Conservation (phyloP, 2,888 invertebrate species). For the Sarcophaga carnaria region DNA sequence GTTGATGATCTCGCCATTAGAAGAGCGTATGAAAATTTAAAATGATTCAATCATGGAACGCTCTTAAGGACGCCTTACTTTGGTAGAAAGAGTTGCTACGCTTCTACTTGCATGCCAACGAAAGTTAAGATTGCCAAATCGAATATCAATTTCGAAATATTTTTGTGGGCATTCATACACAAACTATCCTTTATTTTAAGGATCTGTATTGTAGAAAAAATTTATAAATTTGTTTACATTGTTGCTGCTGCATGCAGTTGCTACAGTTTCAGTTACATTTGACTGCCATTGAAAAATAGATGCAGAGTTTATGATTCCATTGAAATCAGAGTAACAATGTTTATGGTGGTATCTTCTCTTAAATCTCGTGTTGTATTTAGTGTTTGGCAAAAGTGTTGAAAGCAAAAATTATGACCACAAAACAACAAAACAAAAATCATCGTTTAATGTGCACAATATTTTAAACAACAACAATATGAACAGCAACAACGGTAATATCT, state of each 20-base stretch:
- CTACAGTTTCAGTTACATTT: conserved; percentile 24
- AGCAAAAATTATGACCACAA: conserved; percentile 77
- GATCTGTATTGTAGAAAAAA: neutral
- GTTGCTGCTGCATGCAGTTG: conserved; percentile 24
- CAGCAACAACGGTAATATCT: conserved; percentile 6
- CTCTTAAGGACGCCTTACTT: no score
- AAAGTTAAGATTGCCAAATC: no score
- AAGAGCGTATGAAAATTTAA: no score
- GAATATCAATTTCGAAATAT: no score
- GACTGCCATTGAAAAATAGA: conserved; percentile 70
- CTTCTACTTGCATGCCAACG: no score
- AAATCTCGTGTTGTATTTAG: conserved; percentile 62
- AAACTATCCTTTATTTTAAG: no score
- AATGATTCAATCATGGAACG: no score
- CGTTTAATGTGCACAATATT: conserved; percentile 55
- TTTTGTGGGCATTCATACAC: no score
- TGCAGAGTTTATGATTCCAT: conserved; percentile 71
- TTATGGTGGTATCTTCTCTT: conserved; percentile 70
- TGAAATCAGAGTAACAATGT: conserved; percentile 74
- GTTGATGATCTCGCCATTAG: no score
- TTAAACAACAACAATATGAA: conserved; percentile 29
- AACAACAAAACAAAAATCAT: conserved; percentile 65
- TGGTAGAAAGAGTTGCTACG: no score
- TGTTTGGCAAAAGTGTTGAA: conserved; percentile 76
- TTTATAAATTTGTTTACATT: neutral